Conservation (phyloP, 2,113 vertebrate genomes). For the Microcebus griseorufus region DNA sequence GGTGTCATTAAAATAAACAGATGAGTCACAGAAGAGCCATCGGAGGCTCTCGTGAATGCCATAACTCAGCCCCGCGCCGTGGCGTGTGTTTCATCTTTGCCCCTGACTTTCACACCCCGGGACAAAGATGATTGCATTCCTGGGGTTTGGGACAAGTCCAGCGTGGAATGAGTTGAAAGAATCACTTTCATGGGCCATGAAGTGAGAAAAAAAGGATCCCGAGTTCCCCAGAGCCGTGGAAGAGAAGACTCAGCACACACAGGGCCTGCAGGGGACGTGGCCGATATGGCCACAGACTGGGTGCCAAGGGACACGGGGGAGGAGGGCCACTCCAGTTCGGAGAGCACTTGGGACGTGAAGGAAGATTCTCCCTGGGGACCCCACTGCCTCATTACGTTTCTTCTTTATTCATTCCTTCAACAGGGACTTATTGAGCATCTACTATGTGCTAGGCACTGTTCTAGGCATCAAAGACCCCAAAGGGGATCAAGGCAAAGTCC, state of each 20-base stretch:
- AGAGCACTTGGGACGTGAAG: neutral
- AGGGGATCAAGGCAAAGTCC: neutral
- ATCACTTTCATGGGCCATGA: neutral
- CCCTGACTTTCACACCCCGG: neutral
- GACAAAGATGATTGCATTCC: neutral
- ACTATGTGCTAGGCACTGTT: neutral
- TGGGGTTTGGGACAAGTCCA: neutral
- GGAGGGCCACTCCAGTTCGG: neutral
- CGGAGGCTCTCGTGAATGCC: neutral
- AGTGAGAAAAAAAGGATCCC: neutral
- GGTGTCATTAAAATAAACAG: constrained; percentile 87
- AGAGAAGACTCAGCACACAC: neutral
- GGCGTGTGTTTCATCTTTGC: constrained; percentile 27
- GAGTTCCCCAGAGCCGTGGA: neutral
- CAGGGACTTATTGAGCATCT: neutral
- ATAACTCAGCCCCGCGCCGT: neutral
- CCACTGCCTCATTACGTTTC: neutral
- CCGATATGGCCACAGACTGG: too few species aligned
- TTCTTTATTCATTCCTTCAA: neutral
- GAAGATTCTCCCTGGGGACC: neutral
- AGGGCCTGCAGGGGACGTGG: neutral
- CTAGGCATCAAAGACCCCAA: neutral
- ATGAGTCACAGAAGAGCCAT: constrained; percentile 79
- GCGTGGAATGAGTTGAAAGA: neutral
- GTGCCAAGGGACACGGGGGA: neutral